Conservation (phyloP, 2,113 vertebrate genomes). For the Urocolius indicus region DNA sequence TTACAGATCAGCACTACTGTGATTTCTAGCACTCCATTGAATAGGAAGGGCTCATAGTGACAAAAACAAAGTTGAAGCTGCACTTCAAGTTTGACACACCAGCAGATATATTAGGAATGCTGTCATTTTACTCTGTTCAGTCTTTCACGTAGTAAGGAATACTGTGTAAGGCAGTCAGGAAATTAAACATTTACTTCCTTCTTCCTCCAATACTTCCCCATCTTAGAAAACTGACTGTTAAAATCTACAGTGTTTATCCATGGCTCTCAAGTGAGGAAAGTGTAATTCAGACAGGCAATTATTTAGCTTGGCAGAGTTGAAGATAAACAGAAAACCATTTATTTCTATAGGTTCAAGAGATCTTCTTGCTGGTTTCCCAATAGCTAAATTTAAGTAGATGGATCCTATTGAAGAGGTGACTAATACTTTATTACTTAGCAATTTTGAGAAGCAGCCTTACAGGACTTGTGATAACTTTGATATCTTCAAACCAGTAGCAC, state of each 20-base stretch:
- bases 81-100: neutral
- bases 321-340: neutral
- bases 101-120: neutral
- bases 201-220: neutral
- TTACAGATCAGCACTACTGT: neutral
- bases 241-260: neutral
- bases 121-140: neutral
- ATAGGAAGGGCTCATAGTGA: neutral
- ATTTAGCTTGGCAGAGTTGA: neutral
- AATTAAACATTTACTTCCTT: slow-evolving; percentile 24
- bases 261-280: neutral
- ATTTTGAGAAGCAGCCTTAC: neutral
- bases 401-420: neutral
- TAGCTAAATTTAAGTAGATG: neutral
- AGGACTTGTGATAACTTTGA: neutral
- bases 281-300: neutral
- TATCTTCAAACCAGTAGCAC: neutral
- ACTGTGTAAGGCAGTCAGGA: neutral
- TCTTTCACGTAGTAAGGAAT: neutral
- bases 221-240: neutral
- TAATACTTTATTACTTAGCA: neutral
- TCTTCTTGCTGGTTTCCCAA: neutral
- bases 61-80: neutral
- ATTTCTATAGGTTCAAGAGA: neutral
- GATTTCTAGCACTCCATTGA: neutral